These are phyloP conservation scores for Ericerus pela DNA, from an alignment of 1,140 invertebrate species.

Conservation along the genomic window DNA sequence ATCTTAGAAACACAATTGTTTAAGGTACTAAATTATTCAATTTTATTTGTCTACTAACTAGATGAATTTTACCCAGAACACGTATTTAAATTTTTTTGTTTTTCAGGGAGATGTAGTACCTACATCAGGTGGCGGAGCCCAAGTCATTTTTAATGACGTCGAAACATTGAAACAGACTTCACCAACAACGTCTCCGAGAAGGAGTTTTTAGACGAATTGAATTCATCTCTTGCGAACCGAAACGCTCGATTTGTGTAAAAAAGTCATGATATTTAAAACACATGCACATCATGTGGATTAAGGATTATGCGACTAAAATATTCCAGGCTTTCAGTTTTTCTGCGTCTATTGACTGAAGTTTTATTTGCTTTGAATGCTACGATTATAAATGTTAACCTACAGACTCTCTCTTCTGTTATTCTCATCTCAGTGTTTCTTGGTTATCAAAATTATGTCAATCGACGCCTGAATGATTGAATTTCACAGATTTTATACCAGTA, in stretches of 20 bases:
- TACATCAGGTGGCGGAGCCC: constrained; percentile 80
- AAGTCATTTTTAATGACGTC: constrained; percentile 90
- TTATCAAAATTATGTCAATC: too few species aligned
- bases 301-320: too few species aligned
- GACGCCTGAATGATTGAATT: too few species aligned
- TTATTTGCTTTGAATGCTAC: too few species aligned
- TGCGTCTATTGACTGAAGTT: too few species aligned
- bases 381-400: too few species aligned
- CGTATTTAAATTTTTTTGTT: constrained; percentile 17
- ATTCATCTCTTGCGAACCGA: not conserved
- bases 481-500: too few species aligned
- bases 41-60: not conserved
- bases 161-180: constrained; percentile 77
- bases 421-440: too few species aligned
- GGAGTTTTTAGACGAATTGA: not conserved
- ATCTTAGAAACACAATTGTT: constrained; percentile 84
- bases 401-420: too few species aligned
- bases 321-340: too few species aligned
- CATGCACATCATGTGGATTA: too few species aligned
- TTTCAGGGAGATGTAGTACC: constrained; percentile 72
- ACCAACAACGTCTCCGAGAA: constrained; percentile 33
- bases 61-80: not conserved
- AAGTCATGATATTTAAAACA: too few species aligned
- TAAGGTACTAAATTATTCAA: constrained; percentile 44
- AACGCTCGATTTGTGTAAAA: not conserved